Base-by-base conservation (phyloP, 2,888 invertebrate species). In the Octodonta nipae region DNA sequence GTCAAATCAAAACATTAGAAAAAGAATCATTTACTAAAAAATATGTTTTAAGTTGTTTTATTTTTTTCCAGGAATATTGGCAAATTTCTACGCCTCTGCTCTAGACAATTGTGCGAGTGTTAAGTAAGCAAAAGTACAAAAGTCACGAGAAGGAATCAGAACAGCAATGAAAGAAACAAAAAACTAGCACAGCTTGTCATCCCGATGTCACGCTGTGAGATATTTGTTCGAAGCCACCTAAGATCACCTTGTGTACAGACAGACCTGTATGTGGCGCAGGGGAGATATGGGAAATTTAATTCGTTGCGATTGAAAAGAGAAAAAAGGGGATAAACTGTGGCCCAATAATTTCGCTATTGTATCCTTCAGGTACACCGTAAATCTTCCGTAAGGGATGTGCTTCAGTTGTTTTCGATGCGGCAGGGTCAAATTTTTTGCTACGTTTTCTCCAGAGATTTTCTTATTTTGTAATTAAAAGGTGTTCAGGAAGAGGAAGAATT, bases 401-500 rank as follows among this genome's bases (percentile, higher is more conserved):
- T 6, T 17, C 5, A 6, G 6, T 17, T 6, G 25, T 12, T 25
- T 25, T n/a, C 17, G 38, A 30, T 32, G 27, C 28, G 37, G 37
- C 36, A 42, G 25, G 12, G 10, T 15, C n/a, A 14, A 20, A 13
- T 44, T 49, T 46, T 50, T 49, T 39, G 35, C 42, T n/a, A n/a
- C n/a, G n/a, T n/a, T n/a, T n/a, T n/a, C n/a, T n/a, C n/a, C n/a
- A n/a, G n/a, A n/a, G n/a, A n/a, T n/a, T n/a, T 37, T 49, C 45
- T 52, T 54, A 52, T 50, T 51, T 50, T 45, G 42, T 51, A 52
- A 54, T 54, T 54, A 54, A 46, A 47, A 45, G 41, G 43, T 47
- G 47, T 47, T 51, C 38, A 37, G 33, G 30, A 25, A 22, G 11
- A 43, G 48, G 43, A 25, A 15, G 14, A 25, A 11, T 26, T 12